A percentile compares a stretch with the other conserved stretches of the same genome.
These are phyloP conservation scores for Erethizon dorsatum DNA, from an alignment of 2,797 vertebrate genomes.

Conservation along the genomic window DNA sequence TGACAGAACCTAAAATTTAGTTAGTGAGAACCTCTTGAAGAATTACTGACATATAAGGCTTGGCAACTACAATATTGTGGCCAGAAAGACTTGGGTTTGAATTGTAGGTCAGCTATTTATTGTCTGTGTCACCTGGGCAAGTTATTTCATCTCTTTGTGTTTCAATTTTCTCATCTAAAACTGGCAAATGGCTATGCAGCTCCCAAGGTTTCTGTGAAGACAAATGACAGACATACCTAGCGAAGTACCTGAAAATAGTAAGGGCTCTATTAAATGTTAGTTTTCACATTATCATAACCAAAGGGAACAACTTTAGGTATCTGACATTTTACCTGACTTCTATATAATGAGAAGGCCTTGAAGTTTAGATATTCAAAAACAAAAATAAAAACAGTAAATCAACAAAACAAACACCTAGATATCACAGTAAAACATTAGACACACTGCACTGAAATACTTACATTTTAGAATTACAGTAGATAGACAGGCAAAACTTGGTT, in stretches of 20 bases:
- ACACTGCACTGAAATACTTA: neutral
- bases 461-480: neutral
- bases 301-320: constrained; percentile 21
- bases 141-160: neutral
- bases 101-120: neutral
- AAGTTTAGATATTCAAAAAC: constrained; percentile 50
- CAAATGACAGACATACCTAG: neutral
- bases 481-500: constrained; percentile 17
- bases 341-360: constrained; percentile 6
- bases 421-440: neutral
- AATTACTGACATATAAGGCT: neutral
- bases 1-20: neutral
- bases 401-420: constrained; percentile 42
- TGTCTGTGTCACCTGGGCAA: neutral
- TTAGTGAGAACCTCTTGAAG: neutral
- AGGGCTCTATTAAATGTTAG: neutral
- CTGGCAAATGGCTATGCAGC: neutral
- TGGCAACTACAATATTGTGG: neutral
- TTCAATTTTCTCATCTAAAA: constrained; percentile 52
- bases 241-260: neutral
- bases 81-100: neutral
- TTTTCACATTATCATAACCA: neutral
- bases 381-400: constrained; percentile 48
- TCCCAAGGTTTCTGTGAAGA: neutral
- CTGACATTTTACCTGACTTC: constrained; percentile 28